These are phyloP conservation scores for Melinopterus prodromus DNA, from an alignment of 2,888 invertebrate species.

Conservation along the genomic window DNA sequence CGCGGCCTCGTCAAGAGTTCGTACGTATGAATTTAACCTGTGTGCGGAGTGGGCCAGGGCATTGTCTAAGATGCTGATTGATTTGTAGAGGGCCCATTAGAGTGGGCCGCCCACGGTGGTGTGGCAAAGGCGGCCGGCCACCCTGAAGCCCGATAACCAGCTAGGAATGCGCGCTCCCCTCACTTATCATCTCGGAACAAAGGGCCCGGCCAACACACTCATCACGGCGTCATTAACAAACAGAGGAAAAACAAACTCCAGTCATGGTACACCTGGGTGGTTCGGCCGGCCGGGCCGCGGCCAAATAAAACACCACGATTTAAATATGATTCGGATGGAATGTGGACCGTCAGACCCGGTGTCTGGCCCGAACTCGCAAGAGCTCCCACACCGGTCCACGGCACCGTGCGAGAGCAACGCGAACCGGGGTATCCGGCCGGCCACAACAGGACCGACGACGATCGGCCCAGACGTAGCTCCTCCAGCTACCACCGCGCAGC, in stretches of 20 bases:
- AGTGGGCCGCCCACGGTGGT: constrained; percentile 54
- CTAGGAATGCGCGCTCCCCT: constrained; percentile 52
- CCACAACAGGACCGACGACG: background rate
- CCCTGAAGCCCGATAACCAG: constrained; percentile 57
- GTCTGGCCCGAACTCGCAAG: constrained; percentile 49
- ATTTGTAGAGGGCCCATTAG: constrained; percentile 57
- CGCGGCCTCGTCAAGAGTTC: background rate
- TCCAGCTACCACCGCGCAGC: background rate
- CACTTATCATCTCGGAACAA: constrained; percentile 50
- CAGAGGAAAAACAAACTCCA: constrained; percentile 60
- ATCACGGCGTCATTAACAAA: constrained; percentile 61
- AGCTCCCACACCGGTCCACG: constrained; percentile 46
- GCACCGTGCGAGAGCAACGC: constrained; percentile 48
- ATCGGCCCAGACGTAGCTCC: background rate
- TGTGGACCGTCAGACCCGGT: constrained; percentile 58
- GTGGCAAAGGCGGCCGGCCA: constrained; percentile 52
- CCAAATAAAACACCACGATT: constrained; percentile 52
- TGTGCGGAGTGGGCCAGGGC: constrained; percentile 11
- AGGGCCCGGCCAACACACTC: constrained; percentile 56
- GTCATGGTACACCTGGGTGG: constrained; percentile 60
- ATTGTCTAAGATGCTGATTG: constrained; percentile 51
- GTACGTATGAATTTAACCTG: background rate
- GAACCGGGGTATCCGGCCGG: constrained; percentile 11
- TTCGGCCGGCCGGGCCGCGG: constrained; percentile 42
- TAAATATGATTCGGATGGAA: constrained; percentile 56